Conservation (phyloP, 2,888 invertebrate genomes). For the Caenorhabditis angaria region DNA sequence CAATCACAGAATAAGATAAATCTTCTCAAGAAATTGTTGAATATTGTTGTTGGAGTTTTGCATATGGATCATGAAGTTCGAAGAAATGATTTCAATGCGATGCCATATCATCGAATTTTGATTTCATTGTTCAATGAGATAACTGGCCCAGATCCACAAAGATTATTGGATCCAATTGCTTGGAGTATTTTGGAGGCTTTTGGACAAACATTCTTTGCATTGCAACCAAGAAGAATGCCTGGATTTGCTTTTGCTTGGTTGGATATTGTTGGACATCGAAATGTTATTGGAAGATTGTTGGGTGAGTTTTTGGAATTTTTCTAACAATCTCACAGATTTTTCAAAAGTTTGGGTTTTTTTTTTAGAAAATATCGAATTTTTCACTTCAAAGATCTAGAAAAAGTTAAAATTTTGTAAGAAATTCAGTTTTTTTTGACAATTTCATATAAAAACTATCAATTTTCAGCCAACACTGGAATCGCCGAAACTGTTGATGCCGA, state of each 20-base stretch:
- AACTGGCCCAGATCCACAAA: conserved; percentile 80
- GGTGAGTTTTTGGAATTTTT: no score
- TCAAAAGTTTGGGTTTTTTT: no score
- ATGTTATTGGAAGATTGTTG: conserved; percentile 59
- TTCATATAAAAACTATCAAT: no score
- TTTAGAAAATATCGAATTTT: no score
- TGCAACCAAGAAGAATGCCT: conserved; percentile 90
- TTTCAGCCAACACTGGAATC: conserved; percentile 41
- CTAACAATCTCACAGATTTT: no score
- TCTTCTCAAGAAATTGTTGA: conserved; percentile 88
- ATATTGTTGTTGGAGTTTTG: conserved; percentile 92
- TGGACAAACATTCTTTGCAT: conserved; percentile 81
- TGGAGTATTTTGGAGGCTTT: conserved; percentile 84
- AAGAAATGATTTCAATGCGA: conserved; percentile 89
- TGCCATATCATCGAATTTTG: conserved; percentile 95
- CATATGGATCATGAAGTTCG: conserved; percentile 94
- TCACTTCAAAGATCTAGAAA: no score
- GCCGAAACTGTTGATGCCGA: conserved; percentile 44
- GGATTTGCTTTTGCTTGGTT: conserved; percentile 98
- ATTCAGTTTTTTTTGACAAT: no score
- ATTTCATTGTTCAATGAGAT: conserved; percentile 95
- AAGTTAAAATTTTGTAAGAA: no score
- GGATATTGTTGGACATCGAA: conserved; percentile 89
- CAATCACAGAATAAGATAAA: conserved; percentile 96
- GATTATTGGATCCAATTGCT: conserved; percentile 85